phyloP scores from a whole-genome alignment of 2,888 invertebrate genomes.

The Leucophenga maculata region DNA sequence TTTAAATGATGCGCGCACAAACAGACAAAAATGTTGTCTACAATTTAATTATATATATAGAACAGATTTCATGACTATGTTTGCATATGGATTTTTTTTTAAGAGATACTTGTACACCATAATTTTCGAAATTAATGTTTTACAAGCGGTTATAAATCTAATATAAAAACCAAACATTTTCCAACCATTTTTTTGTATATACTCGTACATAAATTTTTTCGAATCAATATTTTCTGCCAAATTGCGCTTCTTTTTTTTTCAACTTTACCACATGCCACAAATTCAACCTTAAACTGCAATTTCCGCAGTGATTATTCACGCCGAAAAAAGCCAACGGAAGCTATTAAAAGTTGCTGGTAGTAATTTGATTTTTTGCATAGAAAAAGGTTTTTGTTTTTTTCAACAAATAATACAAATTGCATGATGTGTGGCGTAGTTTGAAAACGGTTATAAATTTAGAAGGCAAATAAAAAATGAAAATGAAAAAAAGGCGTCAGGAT shows the following conservation, averaged over 20 bases:
- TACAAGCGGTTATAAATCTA: too few species aligned
- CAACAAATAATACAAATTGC: not conserved
- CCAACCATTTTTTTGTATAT: not conserved
- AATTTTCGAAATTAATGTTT: too few species aligned
- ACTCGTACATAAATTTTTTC: too few species aligned
- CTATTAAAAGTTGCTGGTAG: slow-evolving; percentile 16
- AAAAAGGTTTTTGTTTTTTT: not conserved
- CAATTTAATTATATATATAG: too few species aligned
- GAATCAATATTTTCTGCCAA: not conserved
- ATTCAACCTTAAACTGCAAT: slow-evolving; percentile 55
- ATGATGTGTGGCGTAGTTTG: not conserved
- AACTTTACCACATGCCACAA: slow-evolving; percentile 24
- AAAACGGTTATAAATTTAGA: slow-evolving; percentile 5
- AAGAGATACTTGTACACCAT: too few species aligned
- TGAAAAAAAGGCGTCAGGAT: not conserved
- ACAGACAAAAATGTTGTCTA: too few species aligned
- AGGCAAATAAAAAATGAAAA: slow-evolving; percentile 29
- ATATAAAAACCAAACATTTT: not conserved
- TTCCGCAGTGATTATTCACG: slow-evolving; percentile 59
- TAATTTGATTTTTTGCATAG: slow-evolving; percentile 2
- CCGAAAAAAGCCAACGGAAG: slow-evolving; percentile 21
- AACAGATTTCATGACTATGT: too few species aligned
- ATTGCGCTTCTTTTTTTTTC: not conserved
- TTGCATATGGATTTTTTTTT: too few species aligned
- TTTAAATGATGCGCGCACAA: too few species aligned